Evolutionary conservation across 2,888 invertebrate species (phyloP), one percentile per base, ranked within the genome.

Genomic region (Orthonychiurus folsomi): DNA sequence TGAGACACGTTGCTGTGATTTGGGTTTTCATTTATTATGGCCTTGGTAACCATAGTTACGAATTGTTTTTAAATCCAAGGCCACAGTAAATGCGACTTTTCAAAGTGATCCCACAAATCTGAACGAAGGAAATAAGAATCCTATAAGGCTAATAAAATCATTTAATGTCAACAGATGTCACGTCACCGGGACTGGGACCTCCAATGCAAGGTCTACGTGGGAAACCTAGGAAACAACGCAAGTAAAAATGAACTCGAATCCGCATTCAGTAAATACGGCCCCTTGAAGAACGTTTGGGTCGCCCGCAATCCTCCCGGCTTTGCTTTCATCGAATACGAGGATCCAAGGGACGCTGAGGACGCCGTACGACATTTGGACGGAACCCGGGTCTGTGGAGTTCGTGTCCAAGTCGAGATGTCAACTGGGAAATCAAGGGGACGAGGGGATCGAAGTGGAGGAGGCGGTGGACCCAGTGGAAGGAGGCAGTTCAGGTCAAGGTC

Each of bases 361-460:
- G 85, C 90, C 27, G 87, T 88, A 18, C 80, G 88, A 74, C 89
- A 87, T 26, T 79, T 92, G 74, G 90, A 89, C 78, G 89, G 89
- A 81, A 85, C 85, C 88, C 88, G 80, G 82, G 86, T 81, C 56
- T 92, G 92, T 79, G 92, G 93, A 12, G 87, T 89, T 26, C 84
- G 92, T 74, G 89, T 93, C 60, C 84, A 92, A 66, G 92, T 93
- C 20, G 93, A 93, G 80, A 93, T 93, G 93, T 92, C 92, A 0
- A 90, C 88, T 67, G 92, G 92, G 0, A 83, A 89, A 73, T 88
- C 88, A 59, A 81, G 89, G 59, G 83, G 84, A 72, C 87, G 85
- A 61, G 86, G 85, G 68, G 84, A 83, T 63, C 77, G 80, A 18
- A 67, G 68, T 48, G 48, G 48, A 12, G 48, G 48, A 15, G 48